A percentile compares a stretch with the other conserved stretches of the same genome.
Conservation (phyloP, 1,140 invertebrate species). For the Aricia agestis region DNA sequence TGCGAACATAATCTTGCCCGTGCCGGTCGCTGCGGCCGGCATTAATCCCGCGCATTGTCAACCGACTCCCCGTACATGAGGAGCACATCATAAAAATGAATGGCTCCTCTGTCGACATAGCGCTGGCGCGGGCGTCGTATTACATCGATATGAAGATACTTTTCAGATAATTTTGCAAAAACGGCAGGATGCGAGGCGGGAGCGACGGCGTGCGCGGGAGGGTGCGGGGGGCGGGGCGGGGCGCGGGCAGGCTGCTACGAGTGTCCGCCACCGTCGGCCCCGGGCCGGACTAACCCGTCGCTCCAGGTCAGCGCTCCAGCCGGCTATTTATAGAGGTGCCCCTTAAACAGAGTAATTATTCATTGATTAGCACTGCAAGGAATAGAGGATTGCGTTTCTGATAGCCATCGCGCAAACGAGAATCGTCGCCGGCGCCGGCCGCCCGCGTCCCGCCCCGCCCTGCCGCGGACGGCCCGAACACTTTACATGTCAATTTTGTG, state of each 20-base stretch:
- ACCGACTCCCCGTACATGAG: neutral
- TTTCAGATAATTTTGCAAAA: conserved; percentile 61
- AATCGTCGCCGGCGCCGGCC: conserved; percentile 63
- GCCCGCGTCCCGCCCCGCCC: conserved; percentile 38
- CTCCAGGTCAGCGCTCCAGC: conserved; percentile 74
- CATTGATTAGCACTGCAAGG: conserved; percentile 75
- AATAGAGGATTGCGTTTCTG: conserved; percentile 74
- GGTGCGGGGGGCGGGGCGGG: conserved; percentile 33
- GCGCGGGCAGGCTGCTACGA: conserved; percentile 51
- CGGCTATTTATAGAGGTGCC: conserved; percentile 73
- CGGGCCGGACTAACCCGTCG: conserved; percentile 68
- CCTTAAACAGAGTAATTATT: conserved; percentile 76
- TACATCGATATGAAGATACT: conserved; percentile 40
- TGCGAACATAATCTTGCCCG: conserved; percentile 49
- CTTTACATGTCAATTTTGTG: conserved; percentile 26
- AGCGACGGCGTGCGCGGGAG: conserved; percentile 49
- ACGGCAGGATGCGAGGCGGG: conserved; percentile 57
- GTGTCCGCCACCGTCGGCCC: conserved; percentile 61
- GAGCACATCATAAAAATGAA: conserved; percentile 7
- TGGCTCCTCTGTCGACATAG: conserved; percentile 2
- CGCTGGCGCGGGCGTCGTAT: conserved; percentile 4
- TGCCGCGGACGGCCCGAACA: conserved; percentile 38
- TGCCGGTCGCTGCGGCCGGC: conserved; percentile 30
- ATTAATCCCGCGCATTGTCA: neutral
- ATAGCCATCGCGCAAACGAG: conserved; percentile 72